phyloP scores from a whole-genome alignment of 2,797 vertebrate species.

The Diplodus sargus region DNA sequence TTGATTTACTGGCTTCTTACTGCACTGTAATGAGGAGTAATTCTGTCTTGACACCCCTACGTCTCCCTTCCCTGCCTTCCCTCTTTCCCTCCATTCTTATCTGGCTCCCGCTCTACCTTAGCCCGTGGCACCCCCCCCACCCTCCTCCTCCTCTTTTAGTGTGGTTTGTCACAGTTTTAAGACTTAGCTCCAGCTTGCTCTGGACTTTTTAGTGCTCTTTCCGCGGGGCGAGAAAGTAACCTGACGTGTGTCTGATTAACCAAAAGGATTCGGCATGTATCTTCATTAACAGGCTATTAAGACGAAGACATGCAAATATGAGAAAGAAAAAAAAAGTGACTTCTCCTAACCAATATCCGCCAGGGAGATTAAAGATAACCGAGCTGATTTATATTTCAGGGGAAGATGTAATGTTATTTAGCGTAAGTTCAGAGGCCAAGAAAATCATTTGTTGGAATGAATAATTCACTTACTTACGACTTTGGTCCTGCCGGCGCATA shows the following conservation, averaged over 20 bases:
- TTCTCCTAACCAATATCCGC: conserved; percentile 74
- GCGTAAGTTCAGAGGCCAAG: conserved; percentile 73
- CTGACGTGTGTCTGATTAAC: conserved; percentile 84
- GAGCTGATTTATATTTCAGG: conserved; percentile 73
- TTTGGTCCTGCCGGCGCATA: conserved; percentile 14
- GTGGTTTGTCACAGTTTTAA: conserved; percentile 74
- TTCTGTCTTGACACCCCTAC: conserved; percentile 81
- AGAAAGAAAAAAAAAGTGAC: conserved; percentile 65
- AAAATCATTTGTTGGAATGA: conserved; percentile 67
- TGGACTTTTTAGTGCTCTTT: conserved; percentile 74
- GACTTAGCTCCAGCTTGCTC: conserved; percentile 60
- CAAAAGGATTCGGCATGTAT: conserved; percentile 78
- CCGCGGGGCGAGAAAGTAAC: conserved; percentile 69
- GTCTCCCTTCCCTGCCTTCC: conserved; percentile 64
- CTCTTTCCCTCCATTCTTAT: conserved; percentile 65
- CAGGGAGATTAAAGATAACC: conserved; percentile 73
- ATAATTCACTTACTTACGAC: conserved; percentile 36
- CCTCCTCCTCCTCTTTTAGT: conserved; percentile 22
- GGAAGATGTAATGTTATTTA: conserved; percentile 65
- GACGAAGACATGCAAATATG: conserved; percentile 75
- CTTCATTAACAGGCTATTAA: conserved; percentile 83
- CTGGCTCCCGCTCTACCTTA: conserved; percentile 68
- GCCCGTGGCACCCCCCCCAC: conserved; percentile 59
- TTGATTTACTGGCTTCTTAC: conserved; percentile 86
- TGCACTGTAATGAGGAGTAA: conserved; percentile 86